A percentile compares a stretch with the other conserved stretches of the same genome.
Conservation (phyloP, 2,113 vertebrate genomes). For the Rhinolophus sinicus region DNA sequence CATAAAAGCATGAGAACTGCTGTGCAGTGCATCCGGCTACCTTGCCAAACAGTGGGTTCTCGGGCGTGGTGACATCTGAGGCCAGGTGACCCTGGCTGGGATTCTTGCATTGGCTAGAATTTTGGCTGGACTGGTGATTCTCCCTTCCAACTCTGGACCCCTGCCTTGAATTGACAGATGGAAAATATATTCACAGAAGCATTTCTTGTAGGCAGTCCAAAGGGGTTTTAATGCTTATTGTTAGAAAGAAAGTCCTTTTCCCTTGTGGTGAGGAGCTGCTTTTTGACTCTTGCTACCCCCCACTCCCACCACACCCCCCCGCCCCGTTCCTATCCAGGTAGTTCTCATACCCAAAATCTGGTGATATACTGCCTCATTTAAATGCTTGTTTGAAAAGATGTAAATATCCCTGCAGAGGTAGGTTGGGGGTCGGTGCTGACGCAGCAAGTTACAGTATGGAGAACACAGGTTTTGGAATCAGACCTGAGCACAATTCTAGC, state of each 20-base stretch:
- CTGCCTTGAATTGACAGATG: background rate
- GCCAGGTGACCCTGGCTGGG: background rate
- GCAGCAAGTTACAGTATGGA: background rate
- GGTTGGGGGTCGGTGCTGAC: background rate
- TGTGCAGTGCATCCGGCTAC: background rate
- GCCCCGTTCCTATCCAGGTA: background rate
- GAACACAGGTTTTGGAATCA: background rate
- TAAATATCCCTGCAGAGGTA: background rate
- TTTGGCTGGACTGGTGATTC: background rate
- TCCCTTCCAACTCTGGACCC: background rate
- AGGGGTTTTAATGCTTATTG: background rate
- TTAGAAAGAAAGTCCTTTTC: background rate
- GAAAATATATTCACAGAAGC: background rate
- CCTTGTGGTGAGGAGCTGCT: background rate
- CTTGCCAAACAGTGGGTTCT: background rate
- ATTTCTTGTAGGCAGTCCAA: background rate
- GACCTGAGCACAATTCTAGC: background rate
- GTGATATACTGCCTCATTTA: background rate
- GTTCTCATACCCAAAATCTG: background rate
- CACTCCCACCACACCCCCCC: too few species aligned
- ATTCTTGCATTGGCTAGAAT: background rate
- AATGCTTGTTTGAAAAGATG: constrained; percentile 40
- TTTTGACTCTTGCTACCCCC: background rate
- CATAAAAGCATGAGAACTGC: background rate
- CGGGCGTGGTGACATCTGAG: background rate